These are phyloP conservation scores for Sminthurides aquaticus DNA, from an alignment of 2,888 invertebrate species.

Conservation along the genomic window DNA sequence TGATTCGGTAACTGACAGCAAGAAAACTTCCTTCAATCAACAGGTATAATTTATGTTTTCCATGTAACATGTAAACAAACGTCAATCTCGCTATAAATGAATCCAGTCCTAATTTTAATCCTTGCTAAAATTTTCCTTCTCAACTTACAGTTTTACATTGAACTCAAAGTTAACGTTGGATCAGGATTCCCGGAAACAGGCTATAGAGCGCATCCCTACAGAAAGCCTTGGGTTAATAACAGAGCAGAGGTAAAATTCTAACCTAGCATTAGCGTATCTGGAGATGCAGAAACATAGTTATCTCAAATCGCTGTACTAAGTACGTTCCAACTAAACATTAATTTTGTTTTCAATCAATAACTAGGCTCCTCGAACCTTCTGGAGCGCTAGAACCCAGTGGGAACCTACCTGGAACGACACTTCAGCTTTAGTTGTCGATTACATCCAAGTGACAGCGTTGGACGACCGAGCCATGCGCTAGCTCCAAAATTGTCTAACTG, in stretches of 20 bases:
- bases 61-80: too few relatives aligned
- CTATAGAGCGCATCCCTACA: neutral
- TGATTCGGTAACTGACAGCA: neutral
- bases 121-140: too few relatives aligned
- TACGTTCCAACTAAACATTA: neutral
- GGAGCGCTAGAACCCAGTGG: slow-evolving; percentile 6
- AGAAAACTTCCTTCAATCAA: slow-evolving; percentile 12
- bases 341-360: too few relatives aligned
- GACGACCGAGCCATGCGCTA: too few relatives aligned
- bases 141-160: slow-evolving; percentile 15
- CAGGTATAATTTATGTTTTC: slow-evolving; percentile 5
- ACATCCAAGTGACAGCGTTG: slow-evolving; percentile 14
- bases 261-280: too few relatives aligned
- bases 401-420: slow-evolving; percentile 9
- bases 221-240: slow-evolving; percentile 17
- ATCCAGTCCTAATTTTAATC: too few relatives aligned
- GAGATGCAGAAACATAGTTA: too few relatives aligned
- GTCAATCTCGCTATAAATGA: too few relatives aligned
- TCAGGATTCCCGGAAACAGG: slow-evolving; percentile 14
- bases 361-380: slow-evolving; percentile 12
- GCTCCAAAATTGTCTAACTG: too few relatives aligned
- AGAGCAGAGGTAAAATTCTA: slow-evolving; percentile 1
- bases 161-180: slow-evolving; percentile 10
- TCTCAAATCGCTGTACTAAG: neutral
- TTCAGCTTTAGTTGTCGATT: slow-evolving; percentile 14